phyloP scores from a whole-genome alignment of 2,797 vertebrate species.

The Argya squamiceps region DNA sequence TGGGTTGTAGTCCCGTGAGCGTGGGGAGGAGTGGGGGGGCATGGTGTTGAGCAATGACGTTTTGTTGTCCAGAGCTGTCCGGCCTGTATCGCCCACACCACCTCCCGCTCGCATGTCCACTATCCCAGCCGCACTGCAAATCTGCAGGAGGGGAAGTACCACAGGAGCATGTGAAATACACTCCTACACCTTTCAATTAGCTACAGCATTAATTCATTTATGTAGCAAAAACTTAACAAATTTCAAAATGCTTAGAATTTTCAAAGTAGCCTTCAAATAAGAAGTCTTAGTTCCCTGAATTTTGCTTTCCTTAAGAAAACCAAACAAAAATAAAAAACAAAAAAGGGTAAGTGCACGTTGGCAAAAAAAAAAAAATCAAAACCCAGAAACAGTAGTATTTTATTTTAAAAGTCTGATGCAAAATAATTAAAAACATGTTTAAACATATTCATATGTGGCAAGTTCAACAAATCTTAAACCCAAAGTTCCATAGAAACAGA shows the following conservation, averaged over 20 bases:
- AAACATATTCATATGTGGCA: neutral
- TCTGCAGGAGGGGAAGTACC: conserved; percentile 11
- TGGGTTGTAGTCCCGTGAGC: conserved; percentile 86
- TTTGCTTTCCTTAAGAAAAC: neutral
- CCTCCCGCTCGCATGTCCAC: conserved; percentile 77
- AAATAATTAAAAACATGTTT: neutral
- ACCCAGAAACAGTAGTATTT: neutral
- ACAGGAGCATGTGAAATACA: fast-evolving
- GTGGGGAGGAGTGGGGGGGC: conserved; percentile 89
- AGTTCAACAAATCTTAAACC: neutral
- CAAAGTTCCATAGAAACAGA: neutral
- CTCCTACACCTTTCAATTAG: neutral
- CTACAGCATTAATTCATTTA: neutral
- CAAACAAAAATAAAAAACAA: too few relatives aligned
- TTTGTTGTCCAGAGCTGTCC: conserved; percentile 93
- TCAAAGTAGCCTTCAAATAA: neutral
- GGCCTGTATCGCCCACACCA: conserved; percentile 83
- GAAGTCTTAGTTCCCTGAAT: neutral
- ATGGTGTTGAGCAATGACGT: conserved; percentile 90
- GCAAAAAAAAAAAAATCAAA: neutral
- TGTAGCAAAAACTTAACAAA: neutral
- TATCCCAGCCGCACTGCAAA: conserved; percentile 79
- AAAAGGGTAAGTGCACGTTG: fast-evolving
- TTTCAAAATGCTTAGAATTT: neutral
- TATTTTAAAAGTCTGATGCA: neutral